Evolutionary conservation across 2,113 vertebrate species (phyloP).

Genomic region (Grammomys surdaster): DNA sequence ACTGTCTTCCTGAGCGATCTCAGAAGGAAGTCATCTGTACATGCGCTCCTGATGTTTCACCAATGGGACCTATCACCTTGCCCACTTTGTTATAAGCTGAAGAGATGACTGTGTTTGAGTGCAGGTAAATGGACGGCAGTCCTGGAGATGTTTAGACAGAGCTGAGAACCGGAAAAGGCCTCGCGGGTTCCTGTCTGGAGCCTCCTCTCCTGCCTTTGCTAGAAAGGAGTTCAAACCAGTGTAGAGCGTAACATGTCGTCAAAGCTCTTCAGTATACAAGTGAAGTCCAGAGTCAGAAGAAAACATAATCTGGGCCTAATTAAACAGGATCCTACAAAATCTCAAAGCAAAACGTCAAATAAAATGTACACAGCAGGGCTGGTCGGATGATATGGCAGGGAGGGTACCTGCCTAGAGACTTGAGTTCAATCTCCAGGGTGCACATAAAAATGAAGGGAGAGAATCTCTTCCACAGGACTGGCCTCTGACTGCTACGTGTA

Average conservation of each 20-base stretch:
- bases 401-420: neutral
- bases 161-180: slow-evolving; percentile 7
- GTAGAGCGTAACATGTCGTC: neutral
- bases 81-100: neutral
- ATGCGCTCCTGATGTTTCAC: neutral
- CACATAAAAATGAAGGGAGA: neutral
- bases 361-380: neutral
- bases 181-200: neutral
- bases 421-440: neutral
- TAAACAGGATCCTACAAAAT: slow-evolving; percentile 8
- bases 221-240: neutral
- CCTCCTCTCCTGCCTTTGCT: neutral
- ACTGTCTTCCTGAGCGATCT: neutral
- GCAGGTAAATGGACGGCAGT: neutral
- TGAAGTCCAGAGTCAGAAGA: neutral
- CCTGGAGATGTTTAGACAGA: neutral
- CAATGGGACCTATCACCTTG: neutral
- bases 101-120: neutral
- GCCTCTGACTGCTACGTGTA: neutral
- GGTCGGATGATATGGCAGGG: neutral
- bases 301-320: neutral
- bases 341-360: neutral
- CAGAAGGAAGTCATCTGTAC: neutral
- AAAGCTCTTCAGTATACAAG: neutral
- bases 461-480: neutral